Conservation (phyloP, 1,140 invertebrate genomes). For the Tetragnatha versicolor region DNA sequence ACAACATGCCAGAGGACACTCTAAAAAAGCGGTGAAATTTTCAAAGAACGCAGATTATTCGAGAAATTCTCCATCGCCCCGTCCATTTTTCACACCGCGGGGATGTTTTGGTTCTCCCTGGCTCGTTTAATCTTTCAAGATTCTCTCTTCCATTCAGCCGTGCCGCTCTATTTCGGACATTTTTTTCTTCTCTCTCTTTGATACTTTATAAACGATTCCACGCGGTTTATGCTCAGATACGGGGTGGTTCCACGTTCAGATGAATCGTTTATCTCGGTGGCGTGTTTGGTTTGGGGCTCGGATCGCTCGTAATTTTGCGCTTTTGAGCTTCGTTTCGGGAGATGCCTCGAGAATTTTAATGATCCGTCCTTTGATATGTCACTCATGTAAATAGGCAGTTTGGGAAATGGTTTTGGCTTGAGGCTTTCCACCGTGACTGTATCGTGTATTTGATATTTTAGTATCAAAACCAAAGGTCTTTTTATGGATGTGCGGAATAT, state of each 20-base stretch:
- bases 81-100: slow-evolving; percentile 32
- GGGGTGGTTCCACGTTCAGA: slow-evolving; percentile 7
- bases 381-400: too few species aligned
- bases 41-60: slow-evolving; percentile 17
- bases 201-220: slow-evolving; percentile 4
- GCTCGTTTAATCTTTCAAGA: slow-evolving; percentile 44
- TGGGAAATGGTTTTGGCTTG: too few species aligned
- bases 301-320: too few species aligned
- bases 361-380: neutral
- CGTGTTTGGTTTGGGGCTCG: slow-evolving; percentile 11
- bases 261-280: slow-evolving; percentile 30
- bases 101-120: slow-evolving; percentile 18
- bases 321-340: too few species aligned
- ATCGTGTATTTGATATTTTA: too few species aligned
- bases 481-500: too few species aligned
- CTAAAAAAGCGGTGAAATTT: neutral
- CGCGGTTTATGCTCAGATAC: slow-evolving; percentile 19
- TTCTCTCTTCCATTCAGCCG: slow-evolving; percentile 8
- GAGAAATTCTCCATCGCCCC: neutral
- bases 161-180: neutral
- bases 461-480: too few species aligned
- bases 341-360: slow-evolving; percentile 22
- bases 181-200: neutral
- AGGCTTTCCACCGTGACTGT: too few species aligned
- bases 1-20: slow-evolving; percentile 6